Evolutionary conservation across 2,113 vertebrate species (phyloP).

Genomic region (Manacus vitellinus): DNA sequence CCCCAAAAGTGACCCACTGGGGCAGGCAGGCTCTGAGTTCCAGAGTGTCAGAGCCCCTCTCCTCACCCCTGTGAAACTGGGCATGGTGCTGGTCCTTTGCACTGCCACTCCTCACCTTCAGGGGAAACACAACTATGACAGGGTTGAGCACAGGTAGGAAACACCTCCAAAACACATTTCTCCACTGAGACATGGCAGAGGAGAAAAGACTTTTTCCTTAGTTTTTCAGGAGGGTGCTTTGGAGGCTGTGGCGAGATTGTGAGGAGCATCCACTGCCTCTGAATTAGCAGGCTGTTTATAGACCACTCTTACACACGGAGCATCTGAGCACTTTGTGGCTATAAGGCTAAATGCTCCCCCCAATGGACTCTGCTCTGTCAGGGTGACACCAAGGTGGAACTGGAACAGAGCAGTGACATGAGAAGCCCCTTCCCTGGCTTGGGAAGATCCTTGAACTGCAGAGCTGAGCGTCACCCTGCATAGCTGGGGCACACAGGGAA

Average conservation of each 20-base stretch:
- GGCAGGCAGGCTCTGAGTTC: background rate
- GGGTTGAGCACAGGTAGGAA: fast-evolving
- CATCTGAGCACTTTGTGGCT: background rate
- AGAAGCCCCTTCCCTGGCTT: background rate
- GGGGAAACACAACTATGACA: background rate
- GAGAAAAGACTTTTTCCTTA: background rate
- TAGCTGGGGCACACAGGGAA: background rate
- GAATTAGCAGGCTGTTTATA: background rate
- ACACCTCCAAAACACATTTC: background rate
- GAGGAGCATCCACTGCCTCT: background rate
- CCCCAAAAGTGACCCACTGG: fast-evolving
- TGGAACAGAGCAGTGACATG: fast-evolving
- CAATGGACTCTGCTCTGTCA: fast-evolving
- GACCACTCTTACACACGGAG: fast-evolving
- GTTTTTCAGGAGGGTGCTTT: background rate
- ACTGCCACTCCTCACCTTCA: background rate
- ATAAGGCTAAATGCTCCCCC: background rate
- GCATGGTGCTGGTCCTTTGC: fast-evolving
- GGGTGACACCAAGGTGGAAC: background rate
- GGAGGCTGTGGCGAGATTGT: background rate
- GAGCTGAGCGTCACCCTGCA: fast-evolving
- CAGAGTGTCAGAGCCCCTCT: background rate
- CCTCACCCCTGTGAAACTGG: fast-evolving
- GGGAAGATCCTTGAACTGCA: background rate
- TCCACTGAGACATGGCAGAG: background rate